Conservation (phyloP, 2,888 invertebrate genomes). For the Eutolmus rufibarbis region DNA sequence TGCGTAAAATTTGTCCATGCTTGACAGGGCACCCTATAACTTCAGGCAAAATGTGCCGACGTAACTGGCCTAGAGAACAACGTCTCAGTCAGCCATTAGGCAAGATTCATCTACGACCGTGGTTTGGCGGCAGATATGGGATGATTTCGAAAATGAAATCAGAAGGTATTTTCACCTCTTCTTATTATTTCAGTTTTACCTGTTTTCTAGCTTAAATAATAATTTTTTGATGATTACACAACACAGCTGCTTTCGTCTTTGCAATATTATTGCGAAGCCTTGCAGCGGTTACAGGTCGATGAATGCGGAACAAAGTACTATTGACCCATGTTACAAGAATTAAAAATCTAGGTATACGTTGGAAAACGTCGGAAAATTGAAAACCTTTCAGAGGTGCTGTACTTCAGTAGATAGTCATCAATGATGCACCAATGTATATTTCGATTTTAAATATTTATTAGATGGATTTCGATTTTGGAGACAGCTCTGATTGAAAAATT, state of each 20-base stretch:
- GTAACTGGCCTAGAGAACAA: background rate
- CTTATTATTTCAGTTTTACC: background rate
- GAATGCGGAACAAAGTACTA: background rate
- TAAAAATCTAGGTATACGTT: background rate
- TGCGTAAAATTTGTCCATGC: slow-evolving; percentile 43
- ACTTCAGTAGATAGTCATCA: too few relatives aligned
- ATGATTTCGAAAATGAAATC: slow-evolving; percentile 42
- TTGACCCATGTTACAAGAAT: background rate
- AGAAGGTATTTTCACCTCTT: slow-evolving; percentile 17
- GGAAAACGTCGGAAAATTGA: background rate
- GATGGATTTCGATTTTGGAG: too few relatives aligned
- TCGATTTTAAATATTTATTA: too few relatives aligned
- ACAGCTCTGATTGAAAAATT: too few relatives aligned
- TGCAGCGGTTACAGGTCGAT: slow-evolving; percentile 22
- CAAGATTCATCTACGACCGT: background rate
- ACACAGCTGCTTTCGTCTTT: background rate
- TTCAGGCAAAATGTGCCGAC: background rate
- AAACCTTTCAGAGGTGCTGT: background rate
- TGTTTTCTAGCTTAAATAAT: background rate
- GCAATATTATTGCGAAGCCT: background rate
- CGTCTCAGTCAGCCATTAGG: background rate
- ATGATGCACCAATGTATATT: too few relatives aligned
- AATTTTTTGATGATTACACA: slow-evolving; percentile 17
- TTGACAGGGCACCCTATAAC: slow-evolving; percentile 30
- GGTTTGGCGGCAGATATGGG: background rate